Evolutionary conservation across 2,888 invertebrate species (phyloP).

Genomic region (Agrotis segetum): DNA sequence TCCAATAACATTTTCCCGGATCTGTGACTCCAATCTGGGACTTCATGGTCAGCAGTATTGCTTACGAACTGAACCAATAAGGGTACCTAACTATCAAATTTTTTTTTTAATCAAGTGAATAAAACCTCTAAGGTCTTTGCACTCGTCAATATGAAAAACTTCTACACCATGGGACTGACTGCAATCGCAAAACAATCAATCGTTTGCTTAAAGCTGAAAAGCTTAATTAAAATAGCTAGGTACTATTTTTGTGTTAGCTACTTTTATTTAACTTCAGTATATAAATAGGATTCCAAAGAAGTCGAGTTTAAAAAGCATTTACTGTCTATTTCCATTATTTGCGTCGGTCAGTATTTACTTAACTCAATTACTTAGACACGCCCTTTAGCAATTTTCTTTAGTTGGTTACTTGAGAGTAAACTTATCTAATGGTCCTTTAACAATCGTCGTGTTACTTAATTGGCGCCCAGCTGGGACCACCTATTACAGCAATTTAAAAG

Average conservation of each 20-base stretch:
- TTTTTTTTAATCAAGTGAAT: too few species aligned
- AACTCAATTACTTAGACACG: constrained; percentile 33
- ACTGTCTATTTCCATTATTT: background rate
- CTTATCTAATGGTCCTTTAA: constrained; percentile 54
- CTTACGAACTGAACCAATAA: too few species aligned
- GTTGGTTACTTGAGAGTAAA: constrained; percentile 25
- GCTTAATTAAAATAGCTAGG: background rate
- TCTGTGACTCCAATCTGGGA: too few species aligned
- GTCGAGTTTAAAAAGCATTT: background rate
- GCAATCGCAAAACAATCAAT: too few species aligned
- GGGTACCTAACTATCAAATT: too few species aligned
- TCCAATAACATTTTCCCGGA: too few species aligned
- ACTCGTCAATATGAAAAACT: too few species aligned
- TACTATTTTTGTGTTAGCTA: background rate
- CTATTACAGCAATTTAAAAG: constrained; percentile 53
- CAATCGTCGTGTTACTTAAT: constrained; percentile 57
- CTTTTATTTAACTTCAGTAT: too few species aligned
- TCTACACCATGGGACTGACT: too few species aligned
- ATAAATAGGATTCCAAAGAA: background rate
- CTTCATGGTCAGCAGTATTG: too few species aligned
- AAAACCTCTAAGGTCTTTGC: too few species aligned
- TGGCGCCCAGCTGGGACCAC: constrained; percentile 72
- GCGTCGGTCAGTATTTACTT: constrained; percentile 10
- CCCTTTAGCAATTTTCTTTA: constrained; percentile 30
- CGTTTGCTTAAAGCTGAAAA: too few species aligned